phyloP scores from a whole-genome alignment of 2,113 vertebrate genomes.

The Podarcis cretensis region DNA sequence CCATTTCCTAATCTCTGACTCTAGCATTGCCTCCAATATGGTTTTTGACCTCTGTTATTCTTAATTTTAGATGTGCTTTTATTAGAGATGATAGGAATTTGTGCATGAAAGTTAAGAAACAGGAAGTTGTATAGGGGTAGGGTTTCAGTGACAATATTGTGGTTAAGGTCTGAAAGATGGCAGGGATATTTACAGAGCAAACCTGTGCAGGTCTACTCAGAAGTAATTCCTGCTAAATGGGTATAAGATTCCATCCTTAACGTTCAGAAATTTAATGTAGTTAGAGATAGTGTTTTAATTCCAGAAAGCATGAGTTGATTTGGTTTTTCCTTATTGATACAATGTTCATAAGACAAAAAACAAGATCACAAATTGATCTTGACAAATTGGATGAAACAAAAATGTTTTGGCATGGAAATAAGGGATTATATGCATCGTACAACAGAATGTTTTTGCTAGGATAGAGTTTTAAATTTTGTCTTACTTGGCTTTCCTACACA shows the following conservation, averaged over 20 bases:
- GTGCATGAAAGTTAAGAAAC: slow-evolving; percentile 39
- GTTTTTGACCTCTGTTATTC: neutral
- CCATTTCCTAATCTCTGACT: slow-evolving; percentile 27
- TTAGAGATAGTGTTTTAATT: neutral
- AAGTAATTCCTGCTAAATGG: neutral
- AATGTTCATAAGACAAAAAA: neutral
- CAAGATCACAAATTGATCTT: slow-evolving; percentile 3
- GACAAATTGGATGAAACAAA: neutral
- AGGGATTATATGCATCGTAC: neutral
- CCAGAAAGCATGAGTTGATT: slow-evolving; percentile 13
- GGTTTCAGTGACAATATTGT: neutral
- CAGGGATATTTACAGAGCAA: neutral
- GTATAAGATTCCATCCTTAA: neutral
- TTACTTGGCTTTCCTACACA: neutral
- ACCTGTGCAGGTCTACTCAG: neutral
- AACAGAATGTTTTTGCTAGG: neutral
- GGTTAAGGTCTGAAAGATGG: rapidly evolving
- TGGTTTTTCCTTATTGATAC: slow-evolving; percentile 22
- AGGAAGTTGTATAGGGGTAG: neutral
- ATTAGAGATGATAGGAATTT: slow-evolving; percentile 15
- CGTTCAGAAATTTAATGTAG: no score
- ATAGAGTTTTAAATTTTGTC: neutral
- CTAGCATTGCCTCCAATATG: slow-evolving; percentile 5
- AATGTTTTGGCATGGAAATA: rapidly evolving
- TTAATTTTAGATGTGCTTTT: slow-evolving; percentile 42